Percentiles rank a stretch among this genome's conserved stretches.
These are phyloP conservation scores for Cyprinella venusta DNA, from an alignment of 2,797 vertebrate genomes.

Conservation along the genomic window DNA sequence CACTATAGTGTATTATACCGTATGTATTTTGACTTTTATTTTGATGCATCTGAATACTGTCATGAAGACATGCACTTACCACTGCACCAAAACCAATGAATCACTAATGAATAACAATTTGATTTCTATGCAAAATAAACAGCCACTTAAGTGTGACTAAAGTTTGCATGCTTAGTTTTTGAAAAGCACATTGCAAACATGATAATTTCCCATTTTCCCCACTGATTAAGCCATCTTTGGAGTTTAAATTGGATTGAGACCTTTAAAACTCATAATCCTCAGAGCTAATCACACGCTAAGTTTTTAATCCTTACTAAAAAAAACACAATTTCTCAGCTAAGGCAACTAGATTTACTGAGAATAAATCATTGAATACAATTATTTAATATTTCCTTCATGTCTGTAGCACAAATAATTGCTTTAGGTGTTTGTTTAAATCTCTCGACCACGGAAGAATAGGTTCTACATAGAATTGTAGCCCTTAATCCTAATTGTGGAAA, in stretches of 20 bases:
- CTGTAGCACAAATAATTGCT: neutral
- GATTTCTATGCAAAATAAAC: neutral
- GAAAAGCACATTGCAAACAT: neutral
- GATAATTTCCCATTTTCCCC: neutral
- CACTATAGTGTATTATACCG: neutral
- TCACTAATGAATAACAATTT: neutral
- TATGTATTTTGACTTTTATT: no score
- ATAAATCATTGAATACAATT: neutral
- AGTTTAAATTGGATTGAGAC: conserved; percentile 48
- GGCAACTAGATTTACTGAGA: neutral
- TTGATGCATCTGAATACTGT: neutral
- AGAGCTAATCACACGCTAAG: conserved; percentile 11
- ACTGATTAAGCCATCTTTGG: conserved; percentile 54
- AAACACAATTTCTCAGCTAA: neutral
- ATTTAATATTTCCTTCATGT: neutral
- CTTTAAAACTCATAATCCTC: conserved; percentile 44
- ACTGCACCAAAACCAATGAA: neutral
- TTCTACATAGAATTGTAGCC: neutral
- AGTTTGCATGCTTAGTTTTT: neutral
- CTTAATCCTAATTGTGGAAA: no score
- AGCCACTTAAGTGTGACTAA: neutral
- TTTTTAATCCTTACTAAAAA: conserved; percentile 12
- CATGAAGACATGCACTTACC: neutral
- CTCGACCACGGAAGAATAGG: neutral
- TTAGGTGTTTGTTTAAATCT: neutral